Conservation (phyloP, 2,113 vertebrate genomes). For the Mirza zaza region DNA sequence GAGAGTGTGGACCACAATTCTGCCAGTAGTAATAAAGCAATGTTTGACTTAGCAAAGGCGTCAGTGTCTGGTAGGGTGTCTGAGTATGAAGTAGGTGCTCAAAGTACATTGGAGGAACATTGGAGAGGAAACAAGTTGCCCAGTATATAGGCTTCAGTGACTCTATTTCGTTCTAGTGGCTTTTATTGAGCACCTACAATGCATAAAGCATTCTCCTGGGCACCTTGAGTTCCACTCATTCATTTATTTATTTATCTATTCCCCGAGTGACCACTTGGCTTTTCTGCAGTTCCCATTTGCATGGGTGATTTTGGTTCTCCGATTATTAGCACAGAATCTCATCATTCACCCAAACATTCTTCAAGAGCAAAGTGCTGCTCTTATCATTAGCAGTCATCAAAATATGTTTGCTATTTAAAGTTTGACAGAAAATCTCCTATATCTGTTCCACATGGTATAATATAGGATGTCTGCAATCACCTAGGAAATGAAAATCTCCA, state of each 20-base stretch:
- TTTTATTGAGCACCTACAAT: neutral
- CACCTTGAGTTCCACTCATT: neutral
- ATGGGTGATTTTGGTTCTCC: neutral
- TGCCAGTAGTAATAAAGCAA: neutral
- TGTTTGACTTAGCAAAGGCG: neutral
- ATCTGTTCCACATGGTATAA: neutral
- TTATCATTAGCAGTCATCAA: neutral
- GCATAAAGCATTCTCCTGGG: neutral
- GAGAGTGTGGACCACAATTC: neutral
- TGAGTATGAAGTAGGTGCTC: neutral
- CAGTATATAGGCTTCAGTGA: neutral
- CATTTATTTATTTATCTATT: neutral
- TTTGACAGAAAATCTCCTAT: neutral
- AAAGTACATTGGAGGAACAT: neutral
- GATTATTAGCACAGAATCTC: neutral
- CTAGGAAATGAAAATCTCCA: neutral
- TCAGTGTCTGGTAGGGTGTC: neutral
- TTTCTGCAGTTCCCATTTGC: neutral
- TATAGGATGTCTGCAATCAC: neutral
- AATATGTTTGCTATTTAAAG: neutral
- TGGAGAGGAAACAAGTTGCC: neutral
- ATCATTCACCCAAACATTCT: neutral
- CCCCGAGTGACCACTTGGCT: neutral
- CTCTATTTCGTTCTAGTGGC: neutral
- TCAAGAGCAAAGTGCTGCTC: neutral